A percentile compares a stretch with the other conserved stretches of the same genome.
These are phyloP conservation scores for Beris morrisii DNA, from an alignment of 2,888 invertebrate species.

Conservation along the genomic window DNA sequence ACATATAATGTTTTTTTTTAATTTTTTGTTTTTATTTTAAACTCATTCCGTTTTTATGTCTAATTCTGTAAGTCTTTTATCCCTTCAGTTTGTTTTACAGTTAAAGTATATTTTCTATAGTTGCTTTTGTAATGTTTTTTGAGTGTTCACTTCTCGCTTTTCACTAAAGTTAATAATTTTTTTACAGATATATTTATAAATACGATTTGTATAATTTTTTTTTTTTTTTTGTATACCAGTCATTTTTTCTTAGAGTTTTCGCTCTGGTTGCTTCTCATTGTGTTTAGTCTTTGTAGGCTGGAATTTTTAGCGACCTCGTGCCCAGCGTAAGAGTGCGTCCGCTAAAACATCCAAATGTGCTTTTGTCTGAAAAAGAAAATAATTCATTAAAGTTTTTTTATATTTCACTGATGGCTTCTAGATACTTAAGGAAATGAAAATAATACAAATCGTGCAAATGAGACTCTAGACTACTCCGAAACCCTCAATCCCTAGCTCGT, in stretches of 20 bases:
- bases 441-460: too few relatives aligned
- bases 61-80: slow-evolving; percentile 27
- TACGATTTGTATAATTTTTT: slow-evolving; percentile 22
- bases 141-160: neutral
- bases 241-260: slow-evolving; percentile 15
- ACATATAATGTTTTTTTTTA: slow-evolving; percentile 1
- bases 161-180: slow-evolving; percentile 7
- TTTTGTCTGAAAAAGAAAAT: slow-evolving; percentile 76
- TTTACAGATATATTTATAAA: slow-evolving; percentile 31
- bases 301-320: slow-evolving; percentile 77
- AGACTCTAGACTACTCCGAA: too few relatives aligned
- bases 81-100: slow-evolving; percentile 27
- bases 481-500: too few relatives aligned
- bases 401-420: too few relatives aligned
- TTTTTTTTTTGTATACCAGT: slow-evolving; percentile 26
- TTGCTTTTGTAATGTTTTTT: slow-evolving; percentile 10
- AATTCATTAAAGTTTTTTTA: neutral
- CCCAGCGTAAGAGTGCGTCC: slow-evolving; percentile 91
- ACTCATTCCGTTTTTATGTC: slow-evolving; percentile 11
- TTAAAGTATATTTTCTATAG: slow-evolving; percentile 8
- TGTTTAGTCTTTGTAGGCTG: neutral
- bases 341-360: slow-evolving; percentile 93
- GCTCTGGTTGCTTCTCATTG: slow-evolving; percentile 11
- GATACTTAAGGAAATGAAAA: too few relatives aligned
- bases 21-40: neutral